Evolutionary conservation across 2,113 vertebrate genomes (phyloP).

Genomic region (Notarius quadriscutis): DNA sequence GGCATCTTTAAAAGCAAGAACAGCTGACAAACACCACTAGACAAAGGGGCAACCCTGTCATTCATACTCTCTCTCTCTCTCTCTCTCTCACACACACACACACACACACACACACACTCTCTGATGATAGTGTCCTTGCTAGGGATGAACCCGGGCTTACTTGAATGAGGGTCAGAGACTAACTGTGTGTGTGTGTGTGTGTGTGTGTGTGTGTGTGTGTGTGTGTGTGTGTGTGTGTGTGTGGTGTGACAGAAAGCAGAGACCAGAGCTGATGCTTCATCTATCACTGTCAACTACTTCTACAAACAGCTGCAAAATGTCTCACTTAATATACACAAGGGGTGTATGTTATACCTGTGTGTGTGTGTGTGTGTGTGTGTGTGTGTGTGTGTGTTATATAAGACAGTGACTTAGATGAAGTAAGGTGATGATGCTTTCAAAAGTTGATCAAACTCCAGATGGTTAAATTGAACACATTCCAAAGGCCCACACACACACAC

Average conservation of each 20-base stretch:
- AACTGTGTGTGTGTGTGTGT: conserved; percentile 31
- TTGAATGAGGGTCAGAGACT: conserved; percentile 54
- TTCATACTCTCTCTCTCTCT: conserved; percentile 45
- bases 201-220: conserved; percentile 32
- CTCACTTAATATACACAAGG: conserved; percentile 67
- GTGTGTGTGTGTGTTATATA: conserved; percentile 23
- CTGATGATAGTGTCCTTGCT: conserved; percentile 47
- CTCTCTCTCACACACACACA: conserved; percentile 44
- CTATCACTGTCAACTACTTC: conserved; percentile 72
- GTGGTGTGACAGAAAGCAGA: conserved; percentile 72
- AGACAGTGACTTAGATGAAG: conserved; percentile 4
- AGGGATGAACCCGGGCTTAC: conserved; percentile 53
- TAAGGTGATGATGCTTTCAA: conserved; percentile 21
- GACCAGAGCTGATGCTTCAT: conserved; percentile 70
- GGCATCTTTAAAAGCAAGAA: conserved; percentile 63
- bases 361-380: conserved; percentile 43
- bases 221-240: conserved; percentile 51
- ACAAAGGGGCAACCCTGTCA: conserved; percentile 52
- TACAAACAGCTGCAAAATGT: conserved; percentile 76
- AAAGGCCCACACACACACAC: conserved; percentile 11
- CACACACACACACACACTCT: conserved; percentile 46
- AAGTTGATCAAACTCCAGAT: conserved; percentile 8
- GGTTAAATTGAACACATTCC: conserved; percentile 28
- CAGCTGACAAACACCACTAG: conserved; percentile 69
- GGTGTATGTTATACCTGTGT: conserved; percentile 51